Evolutionary conservation across 2,888 invertebrate species (phyloP).

Genomic region (Hoplodrina blanda): DNA sequence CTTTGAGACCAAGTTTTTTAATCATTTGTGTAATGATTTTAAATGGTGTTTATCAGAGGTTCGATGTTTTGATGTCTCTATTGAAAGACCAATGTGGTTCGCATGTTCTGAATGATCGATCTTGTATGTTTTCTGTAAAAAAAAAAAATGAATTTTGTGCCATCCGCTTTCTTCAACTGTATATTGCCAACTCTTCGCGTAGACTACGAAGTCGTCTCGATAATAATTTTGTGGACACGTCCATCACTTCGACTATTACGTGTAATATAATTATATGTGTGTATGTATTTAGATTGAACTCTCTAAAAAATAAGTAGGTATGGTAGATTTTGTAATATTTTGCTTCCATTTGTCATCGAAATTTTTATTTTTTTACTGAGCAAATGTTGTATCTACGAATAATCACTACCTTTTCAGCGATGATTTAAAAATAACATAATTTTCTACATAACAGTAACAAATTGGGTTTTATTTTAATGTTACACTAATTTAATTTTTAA

Average conservation of each 20-base stretch:
- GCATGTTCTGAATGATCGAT: conserved; percentile 73
- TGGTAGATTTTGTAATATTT: conserved; percentile 57
- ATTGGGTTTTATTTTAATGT: conserved; percentile 45
- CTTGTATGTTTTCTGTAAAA: conserved; percentile 77
- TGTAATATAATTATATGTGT: conserved; percentile 74
- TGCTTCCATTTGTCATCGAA: conserved; percentile 59
- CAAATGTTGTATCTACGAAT: conserved; percentile 43
- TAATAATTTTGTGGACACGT: conserved; percentile 80
- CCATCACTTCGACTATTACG: conserved; percentile 76
- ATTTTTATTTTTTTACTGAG: conserved; percentile 48
- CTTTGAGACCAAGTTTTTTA: conserved; percentile 84
- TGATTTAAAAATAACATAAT: conserved; percentile 36
- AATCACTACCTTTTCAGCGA: conserved; percentile 23
- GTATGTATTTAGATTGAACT: conserved; percentile 74
- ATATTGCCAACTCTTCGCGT: conserved; percentile 79
- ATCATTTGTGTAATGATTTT: conserved; percentile 66
- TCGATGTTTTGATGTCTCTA: conserved; percentile 62
- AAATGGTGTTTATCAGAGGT: conserved; percentile 58
- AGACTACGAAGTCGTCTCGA: conserved; percentile 66
- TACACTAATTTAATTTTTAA: conserved; percentile 54
- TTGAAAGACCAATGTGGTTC: conserved; percentile 75
- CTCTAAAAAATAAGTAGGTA: conserved; percentile 62
- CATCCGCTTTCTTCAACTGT: conserved; percentile 86
- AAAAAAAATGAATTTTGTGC: conserved; percentile 80
- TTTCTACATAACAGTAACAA: conserved; percentile 27